Base-by-base conservation (phyloP, 2,113 vertebrate genomes). In the Syrrhaptes paradoxus region DNA sequence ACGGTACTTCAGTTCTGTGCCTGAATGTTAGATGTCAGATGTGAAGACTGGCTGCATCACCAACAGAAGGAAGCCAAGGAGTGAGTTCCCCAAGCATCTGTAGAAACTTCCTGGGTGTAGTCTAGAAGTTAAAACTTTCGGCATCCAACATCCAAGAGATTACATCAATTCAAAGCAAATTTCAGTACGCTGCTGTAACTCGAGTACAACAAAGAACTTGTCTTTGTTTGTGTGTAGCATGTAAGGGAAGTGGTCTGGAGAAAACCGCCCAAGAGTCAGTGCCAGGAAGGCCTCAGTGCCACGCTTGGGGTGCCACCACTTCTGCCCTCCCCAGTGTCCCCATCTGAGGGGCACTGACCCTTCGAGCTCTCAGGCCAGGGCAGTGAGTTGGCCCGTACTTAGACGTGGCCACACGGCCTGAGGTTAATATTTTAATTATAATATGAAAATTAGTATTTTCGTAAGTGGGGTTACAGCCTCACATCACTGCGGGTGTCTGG, bases 1-100 rank as follows among this genome's bases (percentile, higher is more conserved):
- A 32, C 22, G 6, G 2, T 21, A 21, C 28, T 67, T 71, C 0
- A 0, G 24, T 62, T 82, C 36, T n/a, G 31, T 77, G 32, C 29
- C 28, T 34, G 34, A 61, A 65, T 38, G 43, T 43, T 68, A 38
- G 26, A 17, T 36, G 19, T n/a, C 51, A 72, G 17, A n/a, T 32
- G 13, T 2, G 11, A 87, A 79, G 61, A 62, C 6, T 62, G 19
- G 58, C 43, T 49, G 28, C 11, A 10, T 55, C n/a, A 7, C 34
- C 9, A 9, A 22, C 22, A 80, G 49, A 62, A 91, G 63, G 12
- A 9, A 36, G 28, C 16, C 25, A n/a, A 70, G 18, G 43, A 25
- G 36, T 19, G 57, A 75, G 28, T 22, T 76, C 24, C 20, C 34
- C 25, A 28, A 62, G 34, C 36, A 68, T 36, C 38, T 25, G 13